A percentile compares a stretch with the other conserved stretches of the same genome.
Evolutionary conservation across 2,113 vertebrate species (phyloP).

Genomic region (Aix galericulata): DNA sequence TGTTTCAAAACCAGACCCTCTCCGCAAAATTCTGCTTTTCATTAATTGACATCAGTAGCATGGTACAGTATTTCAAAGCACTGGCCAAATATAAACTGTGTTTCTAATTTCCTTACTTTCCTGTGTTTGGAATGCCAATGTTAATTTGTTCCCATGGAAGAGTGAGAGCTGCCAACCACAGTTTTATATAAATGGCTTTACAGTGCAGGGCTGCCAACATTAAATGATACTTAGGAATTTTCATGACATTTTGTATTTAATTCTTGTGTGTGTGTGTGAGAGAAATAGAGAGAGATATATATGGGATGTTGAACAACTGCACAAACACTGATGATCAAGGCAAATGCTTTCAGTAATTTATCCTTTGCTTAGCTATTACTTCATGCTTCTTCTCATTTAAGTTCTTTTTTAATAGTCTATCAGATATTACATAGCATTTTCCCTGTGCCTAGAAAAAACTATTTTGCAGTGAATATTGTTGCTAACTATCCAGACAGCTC

Average conservation of each 20-base stretch:
- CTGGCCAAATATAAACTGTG: conserved; percentile 83
- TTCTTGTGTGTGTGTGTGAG: conserved; percentile 51
- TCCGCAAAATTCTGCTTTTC: conserved; percentile 82
- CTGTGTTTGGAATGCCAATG: conserved; percentile 85
- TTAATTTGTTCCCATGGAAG: conserved; percentile 86
- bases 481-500: not conserved
- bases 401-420: not conserved
- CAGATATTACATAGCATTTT: not conserved
- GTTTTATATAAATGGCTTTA: conserved; percentile 79
- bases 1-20: conserved; percentile 81
- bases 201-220: conserved; percentile 69
- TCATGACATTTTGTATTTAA: conserved; percentile 74
- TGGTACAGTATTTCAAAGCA: conserved; percentile 86
- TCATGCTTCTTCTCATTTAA: not conserved
- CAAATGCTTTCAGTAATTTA: not conserved
- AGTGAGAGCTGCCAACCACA: conserved; percentile 78
- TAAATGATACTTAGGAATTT: conserved; percentile 71
- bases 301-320: not conserved
- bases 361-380: conserved; percentile 11
- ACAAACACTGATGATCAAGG: not conserved
- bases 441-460: not conserved
- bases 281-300: not conserved
- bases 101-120: conserved; percentile 87
- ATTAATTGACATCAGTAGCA: conserved; percentile 88
- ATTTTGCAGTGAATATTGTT: not conserved